Conservation (phyloP, 1,140 invertebrate genomes). For the Melipona quadrifasciata region DNA sequence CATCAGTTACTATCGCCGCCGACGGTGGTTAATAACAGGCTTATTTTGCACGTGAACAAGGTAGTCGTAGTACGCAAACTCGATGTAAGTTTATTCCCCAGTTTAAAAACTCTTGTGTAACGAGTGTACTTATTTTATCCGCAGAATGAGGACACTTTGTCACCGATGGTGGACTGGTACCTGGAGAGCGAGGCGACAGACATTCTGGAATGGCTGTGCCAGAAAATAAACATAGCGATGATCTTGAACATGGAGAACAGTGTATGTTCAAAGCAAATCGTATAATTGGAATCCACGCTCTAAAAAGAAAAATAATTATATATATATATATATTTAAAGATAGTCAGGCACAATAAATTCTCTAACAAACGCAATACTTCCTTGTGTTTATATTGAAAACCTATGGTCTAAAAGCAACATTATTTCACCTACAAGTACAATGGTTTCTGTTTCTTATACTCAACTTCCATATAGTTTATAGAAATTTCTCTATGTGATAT, state of each 20-base stretch:
- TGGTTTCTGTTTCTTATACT: constrained; percentile 21
- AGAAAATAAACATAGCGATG: constrained; percentile 88
- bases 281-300: constrained; percentile 59
- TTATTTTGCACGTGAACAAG: constrained; percentile 89
- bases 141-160: constrained; percentile 83
- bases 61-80: constrained; percentile 74
- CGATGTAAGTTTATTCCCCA: too few relatives aligned
- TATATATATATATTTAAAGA: constrained; percentile 65
- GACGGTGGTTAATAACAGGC: constrained; percentile 84
- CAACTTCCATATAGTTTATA: constrained; percentile 34
- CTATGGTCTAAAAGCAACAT: constrained; percentile 46
- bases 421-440: constrained; percentile 48
- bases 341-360: constrained; percentile 71
- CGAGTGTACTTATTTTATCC: constrained; percentile 45
- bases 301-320: constrained; percentile 67
- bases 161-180: constrained; percentile 84
- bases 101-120: background rate
- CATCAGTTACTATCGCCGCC: constrained; percentile 89
- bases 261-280: constrained; percentile 68
- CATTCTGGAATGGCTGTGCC: constrained; percentile 87
- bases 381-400: constrained; percentile 45
- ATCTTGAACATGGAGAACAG: constrained; percentile 86
- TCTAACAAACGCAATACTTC: constrained; percentile 61
- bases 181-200: constrained; percentile 85
- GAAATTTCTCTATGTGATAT: constrained; percentile 21